phyloP scores from a whole-genome alignment of 2,797 vertebrate species.

The Lophura swinhoii region DNA sequence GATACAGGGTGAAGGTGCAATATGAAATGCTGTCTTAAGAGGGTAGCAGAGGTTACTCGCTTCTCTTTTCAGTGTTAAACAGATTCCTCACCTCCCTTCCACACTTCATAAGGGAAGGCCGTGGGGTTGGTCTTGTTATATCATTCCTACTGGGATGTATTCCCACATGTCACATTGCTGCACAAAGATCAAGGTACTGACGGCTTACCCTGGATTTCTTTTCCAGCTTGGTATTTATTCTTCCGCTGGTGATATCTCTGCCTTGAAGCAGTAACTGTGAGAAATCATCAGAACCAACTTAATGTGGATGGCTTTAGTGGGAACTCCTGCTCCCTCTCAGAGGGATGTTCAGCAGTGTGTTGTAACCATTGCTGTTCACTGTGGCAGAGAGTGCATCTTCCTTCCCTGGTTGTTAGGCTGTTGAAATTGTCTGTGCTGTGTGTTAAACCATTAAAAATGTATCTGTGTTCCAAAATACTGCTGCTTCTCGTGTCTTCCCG shows the following conservation, averaged over 20 bases:
- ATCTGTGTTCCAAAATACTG: background rate
- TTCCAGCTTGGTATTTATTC: background rate
- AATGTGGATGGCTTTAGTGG: background rate
- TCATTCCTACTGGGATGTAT: background rate
- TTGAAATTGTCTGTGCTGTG: background rate
- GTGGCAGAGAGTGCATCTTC: background rate
- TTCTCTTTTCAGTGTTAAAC: background rate
- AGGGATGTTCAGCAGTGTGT: background rate
- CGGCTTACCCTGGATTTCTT: background rate
- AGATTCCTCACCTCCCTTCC: background rate
- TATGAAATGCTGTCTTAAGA: constrained; percentile 38
- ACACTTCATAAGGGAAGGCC: background rate
- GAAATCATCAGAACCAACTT: background rate
- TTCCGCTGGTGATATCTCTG: background rate
- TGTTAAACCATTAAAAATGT: constrained; percentile 23
- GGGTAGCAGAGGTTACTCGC: constrained; percentile 22
- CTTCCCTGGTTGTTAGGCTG: background rate
- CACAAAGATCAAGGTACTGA: background rate
- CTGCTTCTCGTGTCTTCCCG: background rate
- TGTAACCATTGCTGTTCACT: background rate
- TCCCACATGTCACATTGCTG: background rate
- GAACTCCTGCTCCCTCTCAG: background rate
- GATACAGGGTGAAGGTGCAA: background rate
- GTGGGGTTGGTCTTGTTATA: background rate
- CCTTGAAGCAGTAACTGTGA: background rate